Conservation (phyloP, 92 coral and sea anemone genomes). For the Bergia puertoricense region DNA sequence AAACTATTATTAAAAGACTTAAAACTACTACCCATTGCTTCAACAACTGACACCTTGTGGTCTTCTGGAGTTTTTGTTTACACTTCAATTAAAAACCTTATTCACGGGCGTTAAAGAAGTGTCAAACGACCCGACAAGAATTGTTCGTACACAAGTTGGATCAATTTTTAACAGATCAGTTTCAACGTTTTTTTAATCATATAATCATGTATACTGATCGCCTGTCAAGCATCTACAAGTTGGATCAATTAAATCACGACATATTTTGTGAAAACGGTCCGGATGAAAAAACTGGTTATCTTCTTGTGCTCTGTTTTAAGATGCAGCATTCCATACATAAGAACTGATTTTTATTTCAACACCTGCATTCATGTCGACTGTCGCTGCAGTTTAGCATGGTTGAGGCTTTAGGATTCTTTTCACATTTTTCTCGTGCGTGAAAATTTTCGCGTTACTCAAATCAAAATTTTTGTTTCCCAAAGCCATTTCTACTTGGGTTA, state of each 20-base stretch:
- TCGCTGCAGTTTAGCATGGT: neutral
- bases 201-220: too few relatives aligned
- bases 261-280: constrained; percentile 6
- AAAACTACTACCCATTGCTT: neutral
- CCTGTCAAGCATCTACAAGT: neutral
- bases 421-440: neutral
- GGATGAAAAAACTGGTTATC: neutral
- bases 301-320: neutral
- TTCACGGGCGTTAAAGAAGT: neutral
- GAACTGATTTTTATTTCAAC: neutral
- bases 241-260: neutral
- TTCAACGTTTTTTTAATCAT: too few relatives aligned
- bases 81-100: neutral
- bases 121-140: neutral
- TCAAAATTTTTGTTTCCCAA: neutral
- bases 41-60: neutral
- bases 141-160: neutral
- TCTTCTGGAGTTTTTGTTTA: neutral
- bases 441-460: neutral
- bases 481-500: neutral
- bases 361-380: neutral
- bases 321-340: neutral
- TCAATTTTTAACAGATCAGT: too few relatives aligned
- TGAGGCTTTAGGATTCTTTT: neutral
- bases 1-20: neutral